Evolutionary conservation across 2,888 invertebrate genomes (phyloP), one percentile per base, ranked within the genome.

Genomic region (Miltochrista miniata): DNA sequence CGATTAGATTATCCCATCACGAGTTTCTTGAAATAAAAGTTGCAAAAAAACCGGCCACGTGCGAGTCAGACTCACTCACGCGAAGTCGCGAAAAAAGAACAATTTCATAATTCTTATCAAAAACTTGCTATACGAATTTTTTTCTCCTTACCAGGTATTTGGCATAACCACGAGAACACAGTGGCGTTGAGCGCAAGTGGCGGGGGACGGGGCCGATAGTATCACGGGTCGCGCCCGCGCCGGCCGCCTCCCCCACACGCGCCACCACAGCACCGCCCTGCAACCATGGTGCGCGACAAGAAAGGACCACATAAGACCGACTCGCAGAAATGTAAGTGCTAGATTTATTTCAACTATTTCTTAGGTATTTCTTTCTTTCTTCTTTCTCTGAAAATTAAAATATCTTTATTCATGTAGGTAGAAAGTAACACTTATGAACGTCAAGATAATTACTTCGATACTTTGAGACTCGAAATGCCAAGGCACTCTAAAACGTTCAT

Each of bases 231-330:
- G 77, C 85, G 84, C 78, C 76, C 84, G 72, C 85, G 83, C 74
- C 73, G 67, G 65, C 74, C 70, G 61, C 76, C 57, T 54, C 72
- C 67, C 70, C 72, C 67, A 15, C 43, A 34, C 18, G 33, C 42
- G 66, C 64, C 69, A 31, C 54, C 42, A 67, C 64, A 69, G 31
- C 54, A 51, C 64, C 81, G 80, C 58, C 79, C 81, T 43, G 76
- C 78, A 75, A 76, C 76, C 57, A 91, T 91, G 91, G 91, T 85
- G 72, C 91, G 91, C 67, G 90, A 92, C 73, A 92, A 90, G 85
- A 90, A 90, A 70, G 82, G 83, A 51, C 88, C 90, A 46, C 84
- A 84, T 57, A 92, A 90, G 79, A 83, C 87, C 70, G 92, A 92
- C 74, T 90, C 90, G 48, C 90, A 90, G 72, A 89, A 87, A 87